These are phyloP conservation scores for Punctoribates punctum DNA, from an alignment of 2,888 invertebrate species.

Conservation along the genomic window DNA sequence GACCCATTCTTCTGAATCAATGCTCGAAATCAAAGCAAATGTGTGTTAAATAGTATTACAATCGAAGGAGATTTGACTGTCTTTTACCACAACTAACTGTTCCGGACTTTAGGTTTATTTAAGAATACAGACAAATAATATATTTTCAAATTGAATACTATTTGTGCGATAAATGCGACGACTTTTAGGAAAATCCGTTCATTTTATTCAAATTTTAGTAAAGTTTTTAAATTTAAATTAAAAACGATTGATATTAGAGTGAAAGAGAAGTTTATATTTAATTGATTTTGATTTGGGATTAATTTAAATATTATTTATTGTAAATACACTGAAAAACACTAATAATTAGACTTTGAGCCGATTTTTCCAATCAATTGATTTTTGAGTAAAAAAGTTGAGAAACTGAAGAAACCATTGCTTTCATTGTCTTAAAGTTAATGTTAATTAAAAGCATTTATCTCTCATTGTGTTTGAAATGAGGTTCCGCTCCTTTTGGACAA, in stretches of 20 bases:
- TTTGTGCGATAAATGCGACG: neutral
- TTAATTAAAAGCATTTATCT: conserved; percentile 21
- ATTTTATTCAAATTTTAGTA: conserved; percentile 24
- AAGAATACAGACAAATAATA: neutral
- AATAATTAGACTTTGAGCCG: neutral
- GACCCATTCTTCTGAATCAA: neutral
- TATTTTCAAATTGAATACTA: conserved; percentile 20
- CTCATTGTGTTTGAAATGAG: conserved; percentile 26
- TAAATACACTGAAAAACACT: conserved; percentile 27
- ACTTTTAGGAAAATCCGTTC: conserved; percentile 22
- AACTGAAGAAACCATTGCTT: neutral
- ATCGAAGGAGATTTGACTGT: conserved; percentile 17
- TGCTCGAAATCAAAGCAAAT: neutral
- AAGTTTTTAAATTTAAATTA: conserved; percentile 20
- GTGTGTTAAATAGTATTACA: conserved; percentile 11
- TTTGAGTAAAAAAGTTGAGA: neutral
- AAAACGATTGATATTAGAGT: neutral
- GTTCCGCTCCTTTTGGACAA: conserved; percentile 20
- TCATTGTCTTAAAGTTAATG: conserved; percentile 28
- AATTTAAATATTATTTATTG: neutral
- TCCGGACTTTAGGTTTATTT: neutral
- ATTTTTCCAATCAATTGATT: neutral
- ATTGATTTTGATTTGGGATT: conserved; percentile 12
- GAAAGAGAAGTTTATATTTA: conserved; percentile 9
- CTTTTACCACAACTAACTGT: conserved; percentile 11